Evolutionary conservation across 92 coral and sea anemone genomes (phyloP).

Genomic region (Umimayanthus kanabou): DNA sequence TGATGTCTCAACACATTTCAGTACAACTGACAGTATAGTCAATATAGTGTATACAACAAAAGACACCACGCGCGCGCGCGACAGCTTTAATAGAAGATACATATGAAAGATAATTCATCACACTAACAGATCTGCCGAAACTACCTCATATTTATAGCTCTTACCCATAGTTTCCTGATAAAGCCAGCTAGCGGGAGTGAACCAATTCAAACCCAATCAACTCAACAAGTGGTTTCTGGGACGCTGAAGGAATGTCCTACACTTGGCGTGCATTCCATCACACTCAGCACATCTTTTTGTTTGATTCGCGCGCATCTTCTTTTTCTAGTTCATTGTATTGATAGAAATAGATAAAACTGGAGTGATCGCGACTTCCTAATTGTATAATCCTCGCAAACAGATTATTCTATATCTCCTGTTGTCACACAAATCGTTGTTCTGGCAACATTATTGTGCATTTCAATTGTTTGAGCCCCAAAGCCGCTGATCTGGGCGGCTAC

Average conservation of each 20-base stretch:
- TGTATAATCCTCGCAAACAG: conserved; percentile 11
- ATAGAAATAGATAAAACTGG: not conserved
- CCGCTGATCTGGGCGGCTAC: conserved; percentile 38
- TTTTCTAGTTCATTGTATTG: conserved; percentile 3
- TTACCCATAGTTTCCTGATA: conserved; percentile 15
- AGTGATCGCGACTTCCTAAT: conserved; percentile 17
- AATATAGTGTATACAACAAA: too few relatives aligned
- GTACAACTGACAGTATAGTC: too few relatives aligned
- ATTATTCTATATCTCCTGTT: not conserved
- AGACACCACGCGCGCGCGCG: too few relatives aligned
- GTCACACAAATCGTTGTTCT: not conserved
- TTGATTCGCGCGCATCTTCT: conserved; percentile 1
- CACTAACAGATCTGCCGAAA: not conserved
- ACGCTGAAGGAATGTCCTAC: not conserved
- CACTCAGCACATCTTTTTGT: not conserved
- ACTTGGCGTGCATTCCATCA: not conserved
- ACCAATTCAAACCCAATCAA: not conserved
- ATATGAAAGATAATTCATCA: too few relatives aligned
- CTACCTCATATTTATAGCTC: not conserved
- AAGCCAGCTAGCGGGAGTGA: not conserved
- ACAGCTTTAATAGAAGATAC: too few relatives aligned
- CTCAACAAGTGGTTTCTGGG: conserved; percentile 17
- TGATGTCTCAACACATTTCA: too few relatives aligned
- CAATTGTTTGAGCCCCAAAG: not conserved
- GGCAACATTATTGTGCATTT: conserved; percentile 22